Evolutionary conservation across 2,888 invertebrate genomes (phyloP).

Genomic region (Drosophila borborema): DNA sequence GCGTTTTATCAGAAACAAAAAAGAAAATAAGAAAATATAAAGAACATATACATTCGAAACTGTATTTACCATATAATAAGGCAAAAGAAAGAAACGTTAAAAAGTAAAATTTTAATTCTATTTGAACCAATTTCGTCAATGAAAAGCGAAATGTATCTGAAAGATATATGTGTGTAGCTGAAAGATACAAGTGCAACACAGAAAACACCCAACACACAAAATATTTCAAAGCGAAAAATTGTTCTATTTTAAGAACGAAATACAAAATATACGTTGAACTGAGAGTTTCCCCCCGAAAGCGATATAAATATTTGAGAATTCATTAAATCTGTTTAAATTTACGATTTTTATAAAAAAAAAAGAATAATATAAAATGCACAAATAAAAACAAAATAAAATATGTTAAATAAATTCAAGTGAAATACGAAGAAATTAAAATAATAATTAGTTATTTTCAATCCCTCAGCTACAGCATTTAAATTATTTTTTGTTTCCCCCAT

Average conservation of each 20-base stretch:
- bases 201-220: constrained; percentile 25
- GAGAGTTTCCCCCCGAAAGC: constrained; percentile 22
- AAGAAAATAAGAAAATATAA: neutral
- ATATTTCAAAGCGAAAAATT: constrained; percentile 56
- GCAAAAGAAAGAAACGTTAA: constrained; percentile 2
- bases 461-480: constrained; percentile 59
- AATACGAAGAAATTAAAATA: constrained; percentile 21
- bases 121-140: constrained; percentile 1
- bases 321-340: constrained; percentile 37
- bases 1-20: constrained; percentile 31
- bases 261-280: constrained; percentile 41
- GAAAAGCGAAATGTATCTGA: constrained; percentile 29
- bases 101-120: constrained; percentile 15
- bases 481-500: constrained; percentile 53
- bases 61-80: constrained; percentile 18
- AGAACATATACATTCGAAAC: constrained; percentile 12
- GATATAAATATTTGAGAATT: constrained; percentile 45
- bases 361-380: neutral
- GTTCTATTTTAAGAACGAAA: constrained; percentile 56
- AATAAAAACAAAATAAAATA: neutral
- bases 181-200: constrained; percentile 58
- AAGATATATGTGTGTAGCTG: constrained; percentile 44
- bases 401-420: constrained; percentile 13
- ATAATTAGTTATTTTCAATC: constrained; percentile 21
- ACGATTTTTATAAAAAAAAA: constrained; percentile 8